Conservation (phyloP, 2,113 vertebrate genomes). For the Peromyscus maniculatus region DNA sequence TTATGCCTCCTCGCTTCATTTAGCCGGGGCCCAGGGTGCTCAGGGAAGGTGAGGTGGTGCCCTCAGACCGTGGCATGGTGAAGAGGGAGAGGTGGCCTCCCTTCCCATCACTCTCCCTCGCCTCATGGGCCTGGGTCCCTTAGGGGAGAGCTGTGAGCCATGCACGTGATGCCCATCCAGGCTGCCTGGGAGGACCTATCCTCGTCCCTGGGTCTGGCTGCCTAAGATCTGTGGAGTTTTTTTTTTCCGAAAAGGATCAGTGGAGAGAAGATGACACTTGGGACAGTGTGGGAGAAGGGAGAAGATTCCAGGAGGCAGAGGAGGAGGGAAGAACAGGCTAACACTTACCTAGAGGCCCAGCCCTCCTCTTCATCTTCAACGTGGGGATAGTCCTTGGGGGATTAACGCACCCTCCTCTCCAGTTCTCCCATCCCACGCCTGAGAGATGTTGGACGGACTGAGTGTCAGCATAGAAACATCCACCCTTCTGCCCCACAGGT, state of each 20-base stretch:
- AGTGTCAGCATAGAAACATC: background rate
- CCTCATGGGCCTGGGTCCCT: background rate
- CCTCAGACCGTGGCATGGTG: background rate
- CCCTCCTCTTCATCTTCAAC: background rate
- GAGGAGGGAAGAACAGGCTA: background rate
- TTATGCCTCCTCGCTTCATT: background rate
- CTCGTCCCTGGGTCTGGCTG: background rate
- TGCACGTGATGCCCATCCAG: background rate
- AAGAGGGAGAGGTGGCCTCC: background rate
- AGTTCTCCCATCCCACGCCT: background rate
- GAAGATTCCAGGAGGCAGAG: background rate
- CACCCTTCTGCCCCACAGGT: too few relatives aligned
- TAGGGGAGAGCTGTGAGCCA: background rate
- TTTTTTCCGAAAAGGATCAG: background rate
- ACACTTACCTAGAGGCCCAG: background rate
- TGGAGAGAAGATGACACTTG: background rate
- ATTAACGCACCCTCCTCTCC: background rate
- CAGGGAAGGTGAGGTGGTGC: background rate
- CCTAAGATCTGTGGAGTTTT: background rate
- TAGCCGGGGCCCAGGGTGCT: background rate
- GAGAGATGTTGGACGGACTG: background rate
- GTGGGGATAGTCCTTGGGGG: background rate
- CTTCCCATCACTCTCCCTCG: accelerated
- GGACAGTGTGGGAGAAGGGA: background rate
- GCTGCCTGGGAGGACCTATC: accelerated